Evolutionary conservation across 2,797 vertebrate species (phyloP).

Genomic region (Micrastur ruficollis): DNA sequence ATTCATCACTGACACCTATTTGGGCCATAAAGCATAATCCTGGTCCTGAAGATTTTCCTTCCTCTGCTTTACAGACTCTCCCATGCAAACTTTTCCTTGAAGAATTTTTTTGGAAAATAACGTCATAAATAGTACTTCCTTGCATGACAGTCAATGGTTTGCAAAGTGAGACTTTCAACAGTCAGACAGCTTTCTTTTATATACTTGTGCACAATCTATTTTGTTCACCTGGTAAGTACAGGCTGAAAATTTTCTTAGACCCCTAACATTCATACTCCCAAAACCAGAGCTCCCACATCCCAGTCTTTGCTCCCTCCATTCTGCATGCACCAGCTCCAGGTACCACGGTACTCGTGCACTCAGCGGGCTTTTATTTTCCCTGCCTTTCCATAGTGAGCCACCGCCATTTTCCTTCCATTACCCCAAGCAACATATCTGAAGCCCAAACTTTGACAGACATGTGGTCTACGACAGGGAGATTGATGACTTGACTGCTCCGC

Average conservation of each 20-base stretch:
- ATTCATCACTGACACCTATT: not conserved
- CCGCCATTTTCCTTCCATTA: not conserved
- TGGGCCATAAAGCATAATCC: not conserved
- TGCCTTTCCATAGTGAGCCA: not conserved
- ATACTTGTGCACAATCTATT: not conserved
- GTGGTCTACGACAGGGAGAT: not conserved
- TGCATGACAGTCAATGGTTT: not conserved
- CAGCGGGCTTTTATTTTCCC: not conserved
- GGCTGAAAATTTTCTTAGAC: not conserved
- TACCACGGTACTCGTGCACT: not conserved
- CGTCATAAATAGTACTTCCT: not conserved
- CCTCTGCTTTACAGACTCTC: not conserved
- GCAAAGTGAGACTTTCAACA: not conserved
- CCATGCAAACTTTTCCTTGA: not conserved
- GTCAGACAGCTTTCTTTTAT: not conserved
- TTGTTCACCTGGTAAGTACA: not conserved
- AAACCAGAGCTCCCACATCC: fast-evolving
- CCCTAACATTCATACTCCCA: not conserved
- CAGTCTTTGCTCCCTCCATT: not conserved
- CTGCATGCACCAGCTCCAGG: fast-evolving
- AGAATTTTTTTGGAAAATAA: not conserved
- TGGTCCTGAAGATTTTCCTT: not conserved
- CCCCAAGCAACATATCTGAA: not conserved
- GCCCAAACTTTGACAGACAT: not conserved
- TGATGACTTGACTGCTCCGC: not conserved